Evolutionary conservation across 1,140 invertebrate genomes (phyloP).

Genomic region (Papilio dardanus): DNA sequence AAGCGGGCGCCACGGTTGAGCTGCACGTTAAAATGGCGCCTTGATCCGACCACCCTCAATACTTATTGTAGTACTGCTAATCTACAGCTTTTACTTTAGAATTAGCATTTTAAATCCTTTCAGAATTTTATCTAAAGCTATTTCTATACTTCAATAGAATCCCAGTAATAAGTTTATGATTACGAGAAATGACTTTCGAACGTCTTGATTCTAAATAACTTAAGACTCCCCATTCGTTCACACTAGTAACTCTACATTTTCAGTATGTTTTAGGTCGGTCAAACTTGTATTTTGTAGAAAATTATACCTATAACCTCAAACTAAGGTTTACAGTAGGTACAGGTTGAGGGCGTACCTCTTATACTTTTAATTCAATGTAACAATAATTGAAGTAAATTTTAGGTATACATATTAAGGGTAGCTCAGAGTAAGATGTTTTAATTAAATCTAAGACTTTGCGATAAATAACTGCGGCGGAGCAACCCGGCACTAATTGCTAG

Average conservation of each 20-base stretch:
- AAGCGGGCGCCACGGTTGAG: conserved; percentile 54
- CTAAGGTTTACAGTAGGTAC: not conserved
- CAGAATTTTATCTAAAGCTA: not conserved
- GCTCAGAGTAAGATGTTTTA: conserved; percentile 80
- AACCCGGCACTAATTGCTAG: conserved; percentile 77
- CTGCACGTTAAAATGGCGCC: conserved; percentile 65
- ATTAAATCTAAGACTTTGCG: conserved; percentile 78
- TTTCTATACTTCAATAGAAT: not conserved
- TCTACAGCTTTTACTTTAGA: conserved; percentile 45
- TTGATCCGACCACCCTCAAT: conserved; percentile 59
- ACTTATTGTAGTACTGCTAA: conserved; percentile 72
- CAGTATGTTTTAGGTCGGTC: no score
- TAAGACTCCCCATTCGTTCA: not conserved
- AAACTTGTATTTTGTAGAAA: not conserved
- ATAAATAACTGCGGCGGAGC: conserved; percentile 75
- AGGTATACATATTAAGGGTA: conserved; percentile 61
- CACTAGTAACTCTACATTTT: not conserved
- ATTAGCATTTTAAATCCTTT: conserved; percentile 32
- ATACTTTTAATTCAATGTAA: conserved; percentile 63
- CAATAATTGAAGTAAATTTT: conserved; percentile 55
- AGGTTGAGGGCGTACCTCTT: conserved; percentile 46
- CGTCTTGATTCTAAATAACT: not conserved
- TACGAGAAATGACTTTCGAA: not conserved
- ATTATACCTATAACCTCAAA: no score
- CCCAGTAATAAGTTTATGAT: not conserved